Evolutionary conservation across 2,113 vertebrate genomes (phyloP).

Genomic region (Ceyx cyanopectus): DNA sequence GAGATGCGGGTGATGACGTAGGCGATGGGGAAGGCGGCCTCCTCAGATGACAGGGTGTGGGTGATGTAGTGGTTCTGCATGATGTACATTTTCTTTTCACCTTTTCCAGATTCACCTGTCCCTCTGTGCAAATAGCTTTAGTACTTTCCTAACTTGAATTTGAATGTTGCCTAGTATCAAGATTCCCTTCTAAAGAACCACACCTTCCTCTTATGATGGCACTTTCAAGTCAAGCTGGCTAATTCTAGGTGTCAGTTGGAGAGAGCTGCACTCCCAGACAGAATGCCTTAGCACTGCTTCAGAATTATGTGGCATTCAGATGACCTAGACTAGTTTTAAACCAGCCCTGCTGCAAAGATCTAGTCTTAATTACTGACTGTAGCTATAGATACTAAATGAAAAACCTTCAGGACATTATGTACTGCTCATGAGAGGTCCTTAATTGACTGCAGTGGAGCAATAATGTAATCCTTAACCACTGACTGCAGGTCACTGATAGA

Average conservation of each 20-base stretch:
- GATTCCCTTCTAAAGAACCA: not conserved
- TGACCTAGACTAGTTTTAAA: not conserved
- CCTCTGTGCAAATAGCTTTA: not conserved
- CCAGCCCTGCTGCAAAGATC: not conserved
- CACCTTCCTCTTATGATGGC: not conserved
- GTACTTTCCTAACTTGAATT: not conserved
- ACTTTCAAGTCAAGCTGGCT: not conserved
- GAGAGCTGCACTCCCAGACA: not conserved
- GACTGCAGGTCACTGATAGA: not conserved
- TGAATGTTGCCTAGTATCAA: not conserved
- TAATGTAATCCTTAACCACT: not conserved
- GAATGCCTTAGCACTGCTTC: not conserved
- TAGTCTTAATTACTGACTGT: not conserved
- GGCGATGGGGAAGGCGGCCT: slow-evolving; percentile 14
- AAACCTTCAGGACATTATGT: not conserved
- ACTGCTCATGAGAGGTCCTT: not conserved
- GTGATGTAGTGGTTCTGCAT: slow-evolving; percentile 33
- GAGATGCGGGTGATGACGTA: not conserved
- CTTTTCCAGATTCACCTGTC: not conserved
- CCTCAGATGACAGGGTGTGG: not conserved
- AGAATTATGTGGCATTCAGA: not conserved
- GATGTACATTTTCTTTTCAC: slow-evolving; percentile 6
- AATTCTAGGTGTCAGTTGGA: not conserved
- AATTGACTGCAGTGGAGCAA: not conserved
- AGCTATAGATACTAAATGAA: not conserved